A percentile compares a stretch with the other conserved stretches of the same genome.
Conservation (phyloP, 2,797 vertebrate species). For the Pangasius sanitwongsei region DNA sequence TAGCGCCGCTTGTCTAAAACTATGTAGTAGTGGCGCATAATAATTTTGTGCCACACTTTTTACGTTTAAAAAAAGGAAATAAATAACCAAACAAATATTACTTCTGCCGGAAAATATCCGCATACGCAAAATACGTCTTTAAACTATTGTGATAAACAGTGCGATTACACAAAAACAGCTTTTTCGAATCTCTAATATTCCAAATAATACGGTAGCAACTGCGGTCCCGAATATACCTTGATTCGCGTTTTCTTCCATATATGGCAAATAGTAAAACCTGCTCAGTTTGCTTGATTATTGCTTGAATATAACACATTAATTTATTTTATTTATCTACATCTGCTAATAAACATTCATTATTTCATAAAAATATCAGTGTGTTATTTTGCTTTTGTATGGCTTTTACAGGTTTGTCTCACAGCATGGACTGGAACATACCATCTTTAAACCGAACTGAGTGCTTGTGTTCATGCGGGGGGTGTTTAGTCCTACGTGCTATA, state of each 20-base stretch:
- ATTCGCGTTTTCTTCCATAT: conserved; percentile 59
- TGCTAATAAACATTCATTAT: background rate
- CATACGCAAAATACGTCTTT: background rate
- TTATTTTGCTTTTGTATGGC: background rate
- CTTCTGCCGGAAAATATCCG: fast-evolving
- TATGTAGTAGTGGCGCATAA: background rate
- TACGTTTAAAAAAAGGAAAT: background rate
- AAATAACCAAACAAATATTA: background rate
- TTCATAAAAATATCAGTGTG: background rate
- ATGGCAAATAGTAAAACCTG: conserved; percentile 45
- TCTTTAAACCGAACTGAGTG: background rate
- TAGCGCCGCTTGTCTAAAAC: background rate
- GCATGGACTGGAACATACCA: conserved; percentile 38
- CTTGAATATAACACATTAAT: background rate
- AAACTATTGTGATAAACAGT: too few relatives aligned
- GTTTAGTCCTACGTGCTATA: background rate
- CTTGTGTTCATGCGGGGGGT: too few relatives aligned
- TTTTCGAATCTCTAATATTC: background rate
- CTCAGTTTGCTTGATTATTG: background rate
- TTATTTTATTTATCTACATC: background rate
- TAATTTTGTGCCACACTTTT: background rate
- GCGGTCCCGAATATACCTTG: conserved; percentile 36
- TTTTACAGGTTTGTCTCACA: conserved; percentile 7
- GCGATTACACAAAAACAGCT: background rate
- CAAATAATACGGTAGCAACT: conserved; percentile 35